These are phyloP conservation scores for Lutraria lutraria DNA, from an alignment of 2,888 invertebrate genomes.

Conservation along the genomic window DNA sequence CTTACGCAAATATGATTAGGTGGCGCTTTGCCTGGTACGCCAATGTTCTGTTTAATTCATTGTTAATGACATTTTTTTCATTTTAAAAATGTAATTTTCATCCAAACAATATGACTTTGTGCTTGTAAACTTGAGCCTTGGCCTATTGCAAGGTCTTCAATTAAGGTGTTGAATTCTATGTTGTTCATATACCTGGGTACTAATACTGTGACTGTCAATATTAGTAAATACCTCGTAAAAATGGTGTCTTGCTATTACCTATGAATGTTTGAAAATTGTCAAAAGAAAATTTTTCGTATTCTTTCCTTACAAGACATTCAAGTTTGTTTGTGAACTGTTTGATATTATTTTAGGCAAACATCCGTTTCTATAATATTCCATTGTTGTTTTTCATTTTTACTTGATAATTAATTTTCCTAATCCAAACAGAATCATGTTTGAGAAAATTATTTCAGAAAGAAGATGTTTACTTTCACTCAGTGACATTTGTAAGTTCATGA, in stretches of 20 bases:
- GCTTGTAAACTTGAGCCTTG: conserved; percentile 44
- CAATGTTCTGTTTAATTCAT: conserved; percentile 60
- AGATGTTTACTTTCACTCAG: background rate
- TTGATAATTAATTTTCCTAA: background rate
- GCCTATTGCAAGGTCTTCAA: conserved; percentile 18
- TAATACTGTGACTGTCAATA: background rate
- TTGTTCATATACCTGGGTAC: background rate
- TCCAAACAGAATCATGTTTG: conserved; percentile 4
- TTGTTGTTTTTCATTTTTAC: background rate
- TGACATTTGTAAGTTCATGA: background rate
- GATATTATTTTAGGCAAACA: conserved; percentile 11
- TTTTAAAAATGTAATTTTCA: conserved; percentile 57
- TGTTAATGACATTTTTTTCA: conserved; percentile 49
- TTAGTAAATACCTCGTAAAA: background rate
- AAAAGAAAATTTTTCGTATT: background rate
- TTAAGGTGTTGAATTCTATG: conserved; percentile 7
- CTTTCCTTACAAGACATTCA: background rate
- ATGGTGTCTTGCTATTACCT: background rate
- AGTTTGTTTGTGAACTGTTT: conserved; percentile 9
- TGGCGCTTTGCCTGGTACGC: conserved; percentile 55
- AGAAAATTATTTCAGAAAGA: background rate
- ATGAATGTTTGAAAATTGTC: background rate
- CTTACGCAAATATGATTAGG: conserved; percentile 65
- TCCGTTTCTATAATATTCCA: conserved; percentile 1
- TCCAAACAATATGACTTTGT: conserved; percentile 47